A percentile compares a stretch with the other conserved stretches of the same genome.
Evolutionary conservation across 2,113 vertebrate genomes (phyloP).

Genomic region (Vulpes ferrilata): DNA sequence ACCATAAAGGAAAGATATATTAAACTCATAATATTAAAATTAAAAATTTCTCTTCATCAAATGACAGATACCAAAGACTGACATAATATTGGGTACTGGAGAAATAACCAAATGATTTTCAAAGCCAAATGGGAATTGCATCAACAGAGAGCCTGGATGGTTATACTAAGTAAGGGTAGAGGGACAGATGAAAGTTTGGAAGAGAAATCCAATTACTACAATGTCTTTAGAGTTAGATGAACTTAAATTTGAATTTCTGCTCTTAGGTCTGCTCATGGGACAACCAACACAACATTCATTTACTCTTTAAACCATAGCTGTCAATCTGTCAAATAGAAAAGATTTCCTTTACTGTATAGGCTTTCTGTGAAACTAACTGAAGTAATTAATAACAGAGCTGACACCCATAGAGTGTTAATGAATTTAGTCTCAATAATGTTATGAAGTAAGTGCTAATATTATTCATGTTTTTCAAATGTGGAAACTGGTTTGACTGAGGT

Average conservation of each 20-base stretch:
- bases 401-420: background rate
- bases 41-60: background rate
- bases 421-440: background rate
- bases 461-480: background rate
- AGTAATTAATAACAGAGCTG: background rate
- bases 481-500: background rate
- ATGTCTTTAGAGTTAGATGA: background rate
- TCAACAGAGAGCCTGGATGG: background rate
- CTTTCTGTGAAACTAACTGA: background rate
- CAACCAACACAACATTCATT: background rate
- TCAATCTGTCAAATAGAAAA: background rate
- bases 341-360: background rate
- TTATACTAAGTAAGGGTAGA: background rate
- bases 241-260: constrained; percentile 12
- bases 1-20: background rate
- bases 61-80: background rate
- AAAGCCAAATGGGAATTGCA: background rate
- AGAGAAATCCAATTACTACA: background rate
- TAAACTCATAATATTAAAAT: constrained; percentile 7
- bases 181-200: background rate
- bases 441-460: background rate
- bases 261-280: background rate
- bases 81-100: background rate
- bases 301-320: background rate
- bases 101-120: constrained; percentile 26